A percentile compares a stretch with the other conserved stretches of the same genome.
Evolutionary conservation across 2,888 invertebrate species (phyloP).

Genomic region (Augiades crinisus): DNA sequence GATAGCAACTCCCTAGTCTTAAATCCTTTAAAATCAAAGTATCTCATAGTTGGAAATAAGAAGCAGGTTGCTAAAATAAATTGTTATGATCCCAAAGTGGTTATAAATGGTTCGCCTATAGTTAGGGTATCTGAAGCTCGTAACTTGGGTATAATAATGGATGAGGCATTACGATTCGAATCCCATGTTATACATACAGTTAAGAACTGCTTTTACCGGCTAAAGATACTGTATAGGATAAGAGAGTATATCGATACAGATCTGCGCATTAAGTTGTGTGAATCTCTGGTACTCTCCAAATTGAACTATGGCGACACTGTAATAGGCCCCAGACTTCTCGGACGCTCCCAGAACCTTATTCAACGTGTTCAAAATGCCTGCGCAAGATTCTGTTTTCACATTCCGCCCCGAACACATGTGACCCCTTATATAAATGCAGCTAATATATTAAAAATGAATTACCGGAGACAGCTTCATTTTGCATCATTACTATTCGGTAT

Average conservation of each 20-base stretch:
- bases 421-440: too few species aligned
- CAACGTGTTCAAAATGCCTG: too few species aligned
- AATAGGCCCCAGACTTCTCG: not conserved
- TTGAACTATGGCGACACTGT: constrained; percentile 2
- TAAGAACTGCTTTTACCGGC: constrained; percentile 3
- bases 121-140: not conserved
- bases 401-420: too few species aligned
- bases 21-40: constrained; percentile 1
- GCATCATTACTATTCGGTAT: too few species aligned
- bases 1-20: not conserved
- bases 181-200: not conserved
- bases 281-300: constrained; percentile 5
- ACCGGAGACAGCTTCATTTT: too few species aligned
- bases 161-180: not conserved
- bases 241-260: not conserved
- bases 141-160: constrained; percentile 4
- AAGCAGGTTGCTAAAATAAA: not conserved
- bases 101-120: not conserved
- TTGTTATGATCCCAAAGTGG: too few species aligned
- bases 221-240: not conserved
- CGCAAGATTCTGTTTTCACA: too few species aligned
- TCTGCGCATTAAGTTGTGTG: constrained; percentile 1
- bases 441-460: too few species aligned
- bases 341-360: not conserved
- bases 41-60: not conserved